phyloP scores from a whole-genome alignment of 2,797 vertebrate species.

The Scolopax bukidnonensis region DNA sequence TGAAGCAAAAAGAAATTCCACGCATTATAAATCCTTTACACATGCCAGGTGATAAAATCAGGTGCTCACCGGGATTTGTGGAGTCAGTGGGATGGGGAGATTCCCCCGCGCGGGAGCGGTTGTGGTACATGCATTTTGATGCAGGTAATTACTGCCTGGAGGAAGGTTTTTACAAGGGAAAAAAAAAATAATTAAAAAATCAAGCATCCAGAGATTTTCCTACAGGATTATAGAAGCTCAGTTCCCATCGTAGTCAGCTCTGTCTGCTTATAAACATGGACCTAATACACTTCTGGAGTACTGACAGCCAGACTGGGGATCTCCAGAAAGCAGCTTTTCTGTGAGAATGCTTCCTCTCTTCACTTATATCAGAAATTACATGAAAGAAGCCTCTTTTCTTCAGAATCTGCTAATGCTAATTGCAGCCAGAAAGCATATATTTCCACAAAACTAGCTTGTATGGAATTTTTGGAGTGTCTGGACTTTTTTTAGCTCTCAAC shows the following conservation, averaged over 20 bases:
- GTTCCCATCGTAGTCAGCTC: background rate
- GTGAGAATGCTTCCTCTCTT: background rate
- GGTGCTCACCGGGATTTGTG: background rate
- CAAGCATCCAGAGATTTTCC: background rate
- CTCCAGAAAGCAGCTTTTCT: background rate
- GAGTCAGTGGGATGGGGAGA: background rate
- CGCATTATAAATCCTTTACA: background rate
- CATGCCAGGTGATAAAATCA: background rate
- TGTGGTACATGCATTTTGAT: background rate
- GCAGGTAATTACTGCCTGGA: background rate
- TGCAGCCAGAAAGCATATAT: background rate
- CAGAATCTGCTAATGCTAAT: background rate
- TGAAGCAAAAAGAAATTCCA: background rate
- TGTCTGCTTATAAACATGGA: background rate
- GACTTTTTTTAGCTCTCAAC: background rate
- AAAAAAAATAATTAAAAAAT: background rate
- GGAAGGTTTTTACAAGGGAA: background rate
- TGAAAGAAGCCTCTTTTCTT: background rate
- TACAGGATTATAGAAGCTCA: background rate
- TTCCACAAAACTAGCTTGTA: background rate
- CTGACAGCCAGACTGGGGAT: background rate
- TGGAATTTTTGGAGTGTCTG: background rate
- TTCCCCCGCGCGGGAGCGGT: background rate
- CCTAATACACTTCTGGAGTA: background rate
- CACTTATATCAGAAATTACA: background rate